Conservation (phyloP, 2,113 vertebrate species). For the Echinops telfairi region DNA sequence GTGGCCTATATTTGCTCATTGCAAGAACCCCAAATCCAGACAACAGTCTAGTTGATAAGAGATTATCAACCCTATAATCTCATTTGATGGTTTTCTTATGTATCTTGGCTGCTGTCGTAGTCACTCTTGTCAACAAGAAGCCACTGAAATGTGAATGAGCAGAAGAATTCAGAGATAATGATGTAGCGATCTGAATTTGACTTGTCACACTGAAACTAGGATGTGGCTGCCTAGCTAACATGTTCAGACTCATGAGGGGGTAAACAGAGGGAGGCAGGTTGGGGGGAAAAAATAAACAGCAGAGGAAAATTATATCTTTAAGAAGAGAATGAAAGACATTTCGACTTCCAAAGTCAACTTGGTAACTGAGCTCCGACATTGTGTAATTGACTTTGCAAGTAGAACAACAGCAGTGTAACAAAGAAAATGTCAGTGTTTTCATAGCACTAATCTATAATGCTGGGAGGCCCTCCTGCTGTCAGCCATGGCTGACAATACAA, state of each 20-base stretch:
- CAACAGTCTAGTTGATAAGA: slow-evolving; percentile 82
- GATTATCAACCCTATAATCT: slow-evolving; percentile 83
- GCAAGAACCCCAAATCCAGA: slow-evolving; percentile 83
- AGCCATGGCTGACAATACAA: slow-evolving; percentile 90
- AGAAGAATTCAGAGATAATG: slow-evolving; percentile 84
- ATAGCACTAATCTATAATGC: slow-evolving; percentile 90
- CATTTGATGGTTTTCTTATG: slow-evolving; percentile 81
- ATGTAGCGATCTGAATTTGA: slow-evolving; percentile 79
- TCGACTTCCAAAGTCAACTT: slow-evolving; percentile 89
- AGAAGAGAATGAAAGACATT: slow-evolving; percentile 86
- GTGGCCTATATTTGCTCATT: slow-evolving; percentile 51
- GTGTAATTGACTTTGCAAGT: slow-evolving; percentile 91
- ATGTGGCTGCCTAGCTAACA: slow-evolving; percentile 76
- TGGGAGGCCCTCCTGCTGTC: slow-evolving; percentile 90
- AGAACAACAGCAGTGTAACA: slow-evolving; percentile 90
- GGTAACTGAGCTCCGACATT: slow-evolving; percentile 89
- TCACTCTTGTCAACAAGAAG: slow-evolving; percentile 84
- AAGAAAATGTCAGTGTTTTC: slow-evolving; percentile 90
- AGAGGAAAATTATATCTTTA: slow-evolving; percentile 88
- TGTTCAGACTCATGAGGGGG: neutral
- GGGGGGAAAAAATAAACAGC: neutral
- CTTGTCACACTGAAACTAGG: slow-evolving; percentile 85
- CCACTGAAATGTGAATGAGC: slow-evolving; percentile 85
- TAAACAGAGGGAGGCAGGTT: slow-evolving; percentile 34
- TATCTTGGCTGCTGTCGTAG: slow-evolving; percentile 82